Evolutionary conservation across 1,140 invertebrate species (phyloP).

Genomic region (Drosophila lacertosa): DNA sequence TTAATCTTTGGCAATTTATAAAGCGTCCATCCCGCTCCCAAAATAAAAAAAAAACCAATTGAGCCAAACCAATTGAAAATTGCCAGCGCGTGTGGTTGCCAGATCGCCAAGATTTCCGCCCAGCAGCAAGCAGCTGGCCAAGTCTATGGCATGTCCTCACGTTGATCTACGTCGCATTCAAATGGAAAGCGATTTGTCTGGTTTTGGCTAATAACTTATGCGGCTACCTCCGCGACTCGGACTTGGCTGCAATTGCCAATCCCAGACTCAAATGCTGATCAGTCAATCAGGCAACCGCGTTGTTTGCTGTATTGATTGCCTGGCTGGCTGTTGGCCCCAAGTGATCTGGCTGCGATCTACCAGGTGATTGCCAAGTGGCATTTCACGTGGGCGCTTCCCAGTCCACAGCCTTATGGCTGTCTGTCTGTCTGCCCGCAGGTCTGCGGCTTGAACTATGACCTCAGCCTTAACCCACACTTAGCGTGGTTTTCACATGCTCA

Average conservation of each 20-base stretch:
- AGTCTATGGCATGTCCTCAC: constrained; percentile 63
- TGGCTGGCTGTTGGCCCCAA: constrained; percentile 44
- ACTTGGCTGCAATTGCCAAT: constrained; percentile 15
- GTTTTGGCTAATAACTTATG: constrained; percentile 80
- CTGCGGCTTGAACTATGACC: constrained; percentile 49
- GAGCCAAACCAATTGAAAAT: constrained; percentile 35
- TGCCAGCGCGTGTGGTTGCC: constrained; percentile 25
- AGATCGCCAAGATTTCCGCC: constrained; percentile 30
- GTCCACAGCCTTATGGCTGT: not conserved
- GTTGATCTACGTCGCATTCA: constrained; percentile 56
- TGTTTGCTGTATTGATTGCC: constrained; percentile 54
- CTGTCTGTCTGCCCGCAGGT: constrained; percentile 12
- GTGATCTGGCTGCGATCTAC: constrained; percentile 41
- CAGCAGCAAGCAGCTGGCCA: not conserved
- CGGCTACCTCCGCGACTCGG: constrained; percentile 46
- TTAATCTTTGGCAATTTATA: constrained; percentile 30
- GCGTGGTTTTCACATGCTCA: not conserved
- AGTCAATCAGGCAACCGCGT: constrained; percentile 63
- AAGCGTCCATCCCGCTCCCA: not conserved
- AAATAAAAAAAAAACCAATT: constrained; percentile 31
- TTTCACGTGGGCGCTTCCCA: not conserved
- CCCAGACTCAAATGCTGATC: constrained; percentile 52
- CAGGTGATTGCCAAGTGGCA: constrained; percentile 7
- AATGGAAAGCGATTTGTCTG: constrained; percentile 84
- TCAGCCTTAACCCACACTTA: constrained; percentile 24